Evolutionary conservation across 1,140 invertebrate species (phyloP).

Genomic region (Drosophila pachea): DNA sequence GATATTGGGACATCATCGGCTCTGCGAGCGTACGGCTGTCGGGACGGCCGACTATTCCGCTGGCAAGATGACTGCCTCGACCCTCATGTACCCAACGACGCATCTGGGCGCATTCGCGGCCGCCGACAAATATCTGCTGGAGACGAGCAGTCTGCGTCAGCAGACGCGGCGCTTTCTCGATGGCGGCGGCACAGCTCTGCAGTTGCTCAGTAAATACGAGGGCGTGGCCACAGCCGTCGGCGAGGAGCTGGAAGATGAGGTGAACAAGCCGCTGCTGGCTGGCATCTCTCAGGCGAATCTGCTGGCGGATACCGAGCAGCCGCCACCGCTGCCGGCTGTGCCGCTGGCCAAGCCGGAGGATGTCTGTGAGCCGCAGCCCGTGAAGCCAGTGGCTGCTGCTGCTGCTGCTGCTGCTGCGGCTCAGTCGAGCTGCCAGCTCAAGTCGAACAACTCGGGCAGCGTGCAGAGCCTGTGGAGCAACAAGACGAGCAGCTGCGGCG

Average conservation of each 20-base stretch:
- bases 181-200: conserved; percentile 69
- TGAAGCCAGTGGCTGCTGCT: conserved; percentile 29
- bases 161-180: conserved; percentile 61
- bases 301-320: conserved; percentile 32
- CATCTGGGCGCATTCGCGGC: conserved; percentile 65
- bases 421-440: conserved; percentile 57
- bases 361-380: conserved; percentile 52
- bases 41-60: background rate
- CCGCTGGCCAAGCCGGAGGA: conserved; percentile 55
- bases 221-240: background rate
- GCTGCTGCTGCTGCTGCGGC: conserved; percentile 5
- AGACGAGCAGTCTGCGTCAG: conserved; percentile 65
- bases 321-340: background rate
- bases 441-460: conserved; percentile 70
- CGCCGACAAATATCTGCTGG: conserved; percentile 67
- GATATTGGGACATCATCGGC: conserved; percentile 81
- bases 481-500: conserved; percentile 75
- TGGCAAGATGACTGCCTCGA: conserved; percentile 32
- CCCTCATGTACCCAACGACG: conserved; percentile 69
- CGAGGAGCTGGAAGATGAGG: conserved; percentile 63
- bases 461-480: conserved; percentile 77
- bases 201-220: conserved; percentile 53
- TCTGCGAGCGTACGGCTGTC: conserved; percentile 79
- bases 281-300: conserved; percentile 59
- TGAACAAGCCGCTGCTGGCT: conserved; percentile 58